These are phyloP conservation scores for Coptotermes formosanus DNA, from an alignment of 1,140 invertebrate genomes.

Conservation along the genomic window DNA sequence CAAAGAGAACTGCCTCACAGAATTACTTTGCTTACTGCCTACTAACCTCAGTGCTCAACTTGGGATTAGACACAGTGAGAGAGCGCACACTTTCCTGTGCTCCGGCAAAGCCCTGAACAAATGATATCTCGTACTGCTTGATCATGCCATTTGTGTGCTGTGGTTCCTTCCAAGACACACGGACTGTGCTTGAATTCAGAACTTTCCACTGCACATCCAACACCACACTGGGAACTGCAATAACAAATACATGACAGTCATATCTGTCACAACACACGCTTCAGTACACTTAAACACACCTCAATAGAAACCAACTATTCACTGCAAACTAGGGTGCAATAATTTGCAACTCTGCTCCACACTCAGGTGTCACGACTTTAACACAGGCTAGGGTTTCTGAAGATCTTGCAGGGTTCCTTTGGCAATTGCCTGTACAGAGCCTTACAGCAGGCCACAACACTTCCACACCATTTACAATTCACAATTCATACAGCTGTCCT, in stretches of 20 bases:
- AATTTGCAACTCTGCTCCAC: no score
- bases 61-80: background rate
- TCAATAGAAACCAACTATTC: no score
- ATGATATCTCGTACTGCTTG: conserved; percentile 46
- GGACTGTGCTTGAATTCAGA: conserved; percentile 49
- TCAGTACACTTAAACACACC: background rate
- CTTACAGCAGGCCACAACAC: no score
- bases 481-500: no score
- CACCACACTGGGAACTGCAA: conserved; percentile 53
- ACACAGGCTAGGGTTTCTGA: no score
- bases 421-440: no score
- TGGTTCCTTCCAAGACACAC: conserved; percentile 54
- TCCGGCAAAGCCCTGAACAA: background rate
- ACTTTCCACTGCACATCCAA: conserved; percentile 52
- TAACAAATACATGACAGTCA: conserved; percentile 24
- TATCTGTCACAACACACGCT: background rate
- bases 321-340: no score
- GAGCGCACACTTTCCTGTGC: background rate
- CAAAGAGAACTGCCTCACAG: no score
- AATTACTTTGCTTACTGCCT: no score
- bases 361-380: no score
- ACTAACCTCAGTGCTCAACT: conserved; percentile 22
- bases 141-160: conserved; percentile 51
- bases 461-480: no score
- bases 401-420: no score